Conservation (phyloP, 2,888 invertebrate genomes). For the Phyto melanocephala region DNA sequence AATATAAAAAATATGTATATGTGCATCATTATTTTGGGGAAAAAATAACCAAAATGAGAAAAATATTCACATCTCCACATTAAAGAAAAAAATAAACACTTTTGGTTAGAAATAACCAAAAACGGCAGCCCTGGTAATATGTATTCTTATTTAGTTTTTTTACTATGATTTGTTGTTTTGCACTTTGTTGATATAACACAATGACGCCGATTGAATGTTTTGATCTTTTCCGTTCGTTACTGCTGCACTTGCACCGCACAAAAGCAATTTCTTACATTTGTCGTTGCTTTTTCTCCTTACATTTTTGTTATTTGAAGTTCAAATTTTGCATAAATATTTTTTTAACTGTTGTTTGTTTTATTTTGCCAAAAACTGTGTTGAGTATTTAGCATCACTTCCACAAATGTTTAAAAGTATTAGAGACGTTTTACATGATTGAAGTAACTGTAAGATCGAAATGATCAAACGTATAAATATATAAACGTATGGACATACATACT, state of each 20-base stretch:
- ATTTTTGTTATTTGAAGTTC: conserved; percentile 50
- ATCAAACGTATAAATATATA: too few relatives aligned
- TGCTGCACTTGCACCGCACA: conserved; percentile 22
- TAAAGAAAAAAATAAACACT: too few relatives aligned
- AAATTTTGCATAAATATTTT: conserved; percentile 45
- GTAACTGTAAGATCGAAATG: conserved; percentile 36
- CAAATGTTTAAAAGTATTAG: too few relatives aligned
- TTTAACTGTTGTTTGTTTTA: not conserved
- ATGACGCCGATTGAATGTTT: conserved; percentile 50
- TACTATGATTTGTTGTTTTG: conserved; percentile 57
- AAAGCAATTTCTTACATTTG: not conserved
- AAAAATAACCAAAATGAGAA: too few relatives aligned
- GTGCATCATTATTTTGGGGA: too few relatives aligned
- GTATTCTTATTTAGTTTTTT: conserved; percentile 55
- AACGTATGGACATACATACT: too few relatives aligned
- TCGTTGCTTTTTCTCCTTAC: conserved; percentile 24
- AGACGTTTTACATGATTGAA: conserved; percentile 56
- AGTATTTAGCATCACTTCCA: too few relatives aligned
- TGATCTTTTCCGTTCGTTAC: conserved; percentile 57
- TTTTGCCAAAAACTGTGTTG: too few relatives aligned
- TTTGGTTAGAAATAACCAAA: too few relatives aligned
- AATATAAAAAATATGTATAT: too few relatives aligned
- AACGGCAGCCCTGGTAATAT: too few relatives aligned
- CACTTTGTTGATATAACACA: conserved; percentile 54
- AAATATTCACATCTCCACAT: too few relatives aligned